phyloP scores from a whole-genome alignment of 2,797 vertebrate genomes.

The Glossophaga mutica region DNA sequence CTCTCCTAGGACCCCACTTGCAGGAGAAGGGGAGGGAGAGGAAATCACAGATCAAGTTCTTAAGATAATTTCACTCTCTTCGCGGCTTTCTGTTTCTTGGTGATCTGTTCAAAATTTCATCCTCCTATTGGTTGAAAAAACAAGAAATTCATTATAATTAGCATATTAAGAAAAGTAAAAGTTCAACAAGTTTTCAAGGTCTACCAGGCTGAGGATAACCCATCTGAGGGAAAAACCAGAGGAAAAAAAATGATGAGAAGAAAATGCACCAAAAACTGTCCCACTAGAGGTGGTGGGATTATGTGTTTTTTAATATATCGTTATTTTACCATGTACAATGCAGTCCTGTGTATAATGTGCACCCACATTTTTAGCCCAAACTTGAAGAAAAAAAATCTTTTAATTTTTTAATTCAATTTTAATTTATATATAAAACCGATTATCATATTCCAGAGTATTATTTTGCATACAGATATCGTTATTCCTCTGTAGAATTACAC shows the following conservation, averaged over 20 bases:
- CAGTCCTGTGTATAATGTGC: too few relatives aligned
- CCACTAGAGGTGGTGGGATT: not conserved
- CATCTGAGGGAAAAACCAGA: slow-evolving; percentile 3
- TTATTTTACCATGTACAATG: too few relatives aligned
- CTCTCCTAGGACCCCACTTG: slow-evolving; percentile 80
- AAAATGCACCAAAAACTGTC: not conserved
- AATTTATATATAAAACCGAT: too few relatives aligned
- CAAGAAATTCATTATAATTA: slow-evolving; percentile 44
- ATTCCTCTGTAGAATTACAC: too few relatives aligned
- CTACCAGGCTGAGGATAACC: not conserved
- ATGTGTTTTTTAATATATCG: not conserved
- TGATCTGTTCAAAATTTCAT: slow-evolving; percentile 93
- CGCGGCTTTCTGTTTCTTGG: slow-evolving; percentile 94
- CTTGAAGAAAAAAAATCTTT: too few relatives aligned
- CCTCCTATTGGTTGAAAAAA: slow-evolving; percentile 84
- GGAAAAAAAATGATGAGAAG: not conserved
- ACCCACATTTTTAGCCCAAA: too few relatives aligned
- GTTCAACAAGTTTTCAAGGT: not conserved
- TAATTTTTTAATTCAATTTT: too few relatives aligned
- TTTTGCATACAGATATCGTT: too few relatives aligned
- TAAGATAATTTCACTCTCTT: slow-evolving; percentile 90
- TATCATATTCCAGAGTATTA: too few relatives aligned
- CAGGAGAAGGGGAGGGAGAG: slow-evolving; percentile 58
- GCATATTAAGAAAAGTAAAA: not conserved
- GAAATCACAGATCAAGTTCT: slow-evolving; percentile 83